Conservation (phyloP, 2,797 vertebrate species). For the Eospalax fontanierii region DNA sequence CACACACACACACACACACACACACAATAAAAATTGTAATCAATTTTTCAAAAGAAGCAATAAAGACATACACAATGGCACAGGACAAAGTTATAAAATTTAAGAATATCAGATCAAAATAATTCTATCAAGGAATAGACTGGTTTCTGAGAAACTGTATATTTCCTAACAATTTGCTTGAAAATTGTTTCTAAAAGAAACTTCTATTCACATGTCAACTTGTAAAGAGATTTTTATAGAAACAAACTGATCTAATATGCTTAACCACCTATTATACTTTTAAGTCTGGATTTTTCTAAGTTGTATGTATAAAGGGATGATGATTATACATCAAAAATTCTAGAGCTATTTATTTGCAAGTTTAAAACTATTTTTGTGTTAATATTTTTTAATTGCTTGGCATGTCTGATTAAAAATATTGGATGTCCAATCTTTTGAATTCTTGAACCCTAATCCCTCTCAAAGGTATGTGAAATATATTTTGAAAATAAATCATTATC, state of each 20-base stretch:
- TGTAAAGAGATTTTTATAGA: conserved; percentile 32
- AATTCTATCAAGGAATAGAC: neutral
- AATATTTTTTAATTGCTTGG: conserved; percentile 29
- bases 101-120: conserved; percentile 35
- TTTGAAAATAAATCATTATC: conserved; percentile 51
- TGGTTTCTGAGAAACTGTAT: conserved; percentile 27
- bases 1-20: neutral
- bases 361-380: conserved; percentile 23
- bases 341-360: conserved; percentile 3
- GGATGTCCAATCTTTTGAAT: neutral
- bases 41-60: neutral
- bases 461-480: neutral
- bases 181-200: conserved; percentile 45
- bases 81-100: conserved; percentile 20
- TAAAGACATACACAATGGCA: neutral
- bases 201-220: neutral
- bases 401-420: neutral
- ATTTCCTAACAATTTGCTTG: neutral
- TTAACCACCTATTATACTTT: neutral
- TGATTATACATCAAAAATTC: neutral
- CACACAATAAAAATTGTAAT: neutral
- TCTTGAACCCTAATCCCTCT: neutral
- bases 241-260: conserved; percentile 2
- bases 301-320: neutral
- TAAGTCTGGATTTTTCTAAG: conserved; percentile 39